These are phyloP conservation scores for Mylabris phalerata DNA, from an alignment of 1,140 invertebrate genomes.

Conservation along the genomic window DNA sequence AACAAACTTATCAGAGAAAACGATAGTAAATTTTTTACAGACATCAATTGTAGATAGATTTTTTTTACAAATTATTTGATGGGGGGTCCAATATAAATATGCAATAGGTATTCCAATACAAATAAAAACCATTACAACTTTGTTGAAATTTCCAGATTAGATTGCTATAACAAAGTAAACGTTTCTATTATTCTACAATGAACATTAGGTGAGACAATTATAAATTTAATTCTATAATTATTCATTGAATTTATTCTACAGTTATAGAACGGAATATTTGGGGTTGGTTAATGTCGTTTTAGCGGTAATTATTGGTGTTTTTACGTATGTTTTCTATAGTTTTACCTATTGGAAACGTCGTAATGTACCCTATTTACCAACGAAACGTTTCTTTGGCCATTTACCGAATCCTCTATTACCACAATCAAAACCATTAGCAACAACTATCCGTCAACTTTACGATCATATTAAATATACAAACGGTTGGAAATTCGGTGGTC, in stretches of 20 bases:
- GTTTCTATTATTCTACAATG: too few species aligned
- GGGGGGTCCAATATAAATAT: too few species aligned
- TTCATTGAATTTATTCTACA: neutral
- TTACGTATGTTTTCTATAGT: constrained; percentile 5
- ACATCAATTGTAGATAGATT: too few species aligned
- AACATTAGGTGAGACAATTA: neutral
- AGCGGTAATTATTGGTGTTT: neutral
- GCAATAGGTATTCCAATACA: too few species aligned
- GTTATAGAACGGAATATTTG: neutral
- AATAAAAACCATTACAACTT: too few species aligned
- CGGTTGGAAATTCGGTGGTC: constrained; percentile 7
- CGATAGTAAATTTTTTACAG: too few species aligned
- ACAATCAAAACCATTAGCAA: neutral
- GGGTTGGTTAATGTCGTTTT: neutral
- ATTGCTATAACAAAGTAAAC: too few species aligned
- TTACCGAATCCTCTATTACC: neutral
- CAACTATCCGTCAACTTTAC: constrained; percentile 1
- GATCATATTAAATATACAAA: constrained; percentile 8
- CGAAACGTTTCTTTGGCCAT: constrained; percentile 6
- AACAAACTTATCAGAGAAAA: too few species aligned
- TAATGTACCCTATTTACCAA: constrained; percentile 35
- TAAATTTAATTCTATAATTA: neutral
- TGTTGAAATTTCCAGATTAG: too few species aligned
- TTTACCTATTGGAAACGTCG: constrained; percentile 46
- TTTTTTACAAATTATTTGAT: too few species aligned